phyloP scores from a whole-genome alignment of 2,797 vertebrate species.

The Numenius phaeopus region DNA sequence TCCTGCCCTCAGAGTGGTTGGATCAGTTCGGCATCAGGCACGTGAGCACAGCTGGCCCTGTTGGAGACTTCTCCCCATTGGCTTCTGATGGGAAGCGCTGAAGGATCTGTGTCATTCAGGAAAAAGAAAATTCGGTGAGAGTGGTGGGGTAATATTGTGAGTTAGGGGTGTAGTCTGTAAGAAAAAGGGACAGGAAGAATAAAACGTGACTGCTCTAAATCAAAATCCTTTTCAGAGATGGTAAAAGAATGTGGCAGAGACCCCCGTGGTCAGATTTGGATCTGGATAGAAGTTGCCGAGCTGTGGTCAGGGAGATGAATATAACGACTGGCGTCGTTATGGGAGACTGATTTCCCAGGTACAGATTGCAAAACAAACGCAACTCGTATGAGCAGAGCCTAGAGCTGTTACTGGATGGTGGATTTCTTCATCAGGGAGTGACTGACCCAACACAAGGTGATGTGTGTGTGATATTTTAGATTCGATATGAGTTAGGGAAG shows the following conservation, averaged over 20 bases:
- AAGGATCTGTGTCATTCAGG: not conserved
- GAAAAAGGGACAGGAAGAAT: not conserved
- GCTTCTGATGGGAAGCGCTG: not conserved
- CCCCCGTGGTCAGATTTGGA: not conserved
- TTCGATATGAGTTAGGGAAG: not conserved
- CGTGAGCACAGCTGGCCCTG: not conserved
- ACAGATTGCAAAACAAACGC: not conserved
- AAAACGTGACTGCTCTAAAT: not conserved
- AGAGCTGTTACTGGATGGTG: not conserved
- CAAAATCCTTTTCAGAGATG: not conserved
- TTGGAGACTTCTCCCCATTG: not conserved
- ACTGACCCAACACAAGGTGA: not conserved
- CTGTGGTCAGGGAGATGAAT: not conserved
- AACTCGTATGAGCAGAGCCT: not conserved
- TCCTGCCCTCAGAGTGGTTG: not conserved
- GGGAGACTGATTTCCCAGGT: not conserved
- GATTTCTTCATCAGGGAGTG: not conserved
- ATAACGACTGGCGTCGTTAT: fast-evolving
- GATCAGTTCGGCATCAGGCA: constrained; percentile 41
- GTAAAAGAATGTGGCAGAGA: not conserved
- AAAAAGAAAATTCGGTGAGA: not conserved
- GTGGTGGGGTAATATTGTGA: not conserved
- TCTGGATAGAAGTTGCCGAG: fast-evolving
- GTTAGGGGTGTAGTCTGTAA: not conserved
- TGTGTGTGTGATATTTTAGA: not conserved